Conservation (phyloP, 2,113 vertebrate species). For the Mus pahari region DNA sequence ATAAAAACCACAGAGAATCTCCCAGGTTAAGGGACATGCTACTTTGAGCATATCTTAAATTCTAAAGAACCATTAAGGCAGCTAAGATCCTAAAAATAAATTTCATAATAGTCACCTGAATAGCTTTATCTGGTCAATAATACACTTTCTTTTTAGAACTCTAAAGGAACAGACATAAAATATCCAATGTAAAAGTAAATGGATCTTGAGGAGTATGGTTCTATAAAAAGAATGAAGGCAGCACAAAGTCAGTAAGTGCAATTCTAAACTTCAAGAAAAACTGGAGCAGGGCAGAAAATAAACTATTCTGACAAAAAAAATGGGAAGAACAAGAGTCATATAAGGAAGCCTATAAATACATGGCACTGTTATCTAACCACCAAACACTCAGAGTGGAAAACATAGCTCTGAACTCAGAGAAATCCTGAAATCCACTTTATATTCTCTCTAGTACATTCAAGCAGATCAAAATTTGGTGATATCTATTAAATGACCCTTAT, state of each 20-base stretch:
- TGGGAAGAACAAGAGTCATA: conserved; percentile 63
- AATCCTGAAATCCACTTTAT: conserved; percentile 48
- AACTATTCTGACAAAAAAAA: conserved; percentile 79
- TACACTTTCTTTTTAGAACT: conserved; percentile 75
- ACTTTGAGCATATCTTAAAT: conserved; percentile 71
- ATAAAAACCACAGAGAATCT: background rate
- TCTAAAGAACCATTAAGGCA: conserved; percentile 74
- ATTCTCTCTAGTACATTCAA: conserved; percentile 15
- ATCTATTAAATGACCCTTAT: conserved; percentile 11
- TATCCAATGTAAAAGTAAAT: conserved; percentile 83
- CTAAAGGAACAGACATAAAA: conserved; percentile 77
- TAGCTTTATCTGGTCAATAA: conserved; percentile 83
- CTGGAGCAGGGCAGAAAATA: conserved; percentile 75
- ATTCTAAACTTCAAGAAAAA: conserved; percentile 76
- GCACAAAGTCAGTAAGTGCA: conserved; percentile 70
- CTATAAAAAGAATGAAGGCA: conserved; percentile 80
- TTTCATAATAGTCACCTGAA: conserved; percentile 74
- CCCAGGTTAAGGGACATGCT: conserved; percentile 5
- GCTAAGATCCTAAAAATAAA: conserved; percentile 76
- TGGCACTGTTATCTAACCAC: conserved; percentile 71
- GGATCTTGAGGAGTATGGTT: conserved; percentile 76
- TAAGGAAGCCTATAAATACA: conserved; percentile 77
- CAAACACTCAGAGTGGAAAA: conserved; percentile 70
- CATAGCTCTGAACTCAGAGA: conserved; percentile 46
- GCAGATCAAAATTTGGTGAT: conserved; percentile 30